Evolutionary conservation across 2,888 invertebrate species (phyloP).

Genomic region (Cremastinae sp.): DNA sequence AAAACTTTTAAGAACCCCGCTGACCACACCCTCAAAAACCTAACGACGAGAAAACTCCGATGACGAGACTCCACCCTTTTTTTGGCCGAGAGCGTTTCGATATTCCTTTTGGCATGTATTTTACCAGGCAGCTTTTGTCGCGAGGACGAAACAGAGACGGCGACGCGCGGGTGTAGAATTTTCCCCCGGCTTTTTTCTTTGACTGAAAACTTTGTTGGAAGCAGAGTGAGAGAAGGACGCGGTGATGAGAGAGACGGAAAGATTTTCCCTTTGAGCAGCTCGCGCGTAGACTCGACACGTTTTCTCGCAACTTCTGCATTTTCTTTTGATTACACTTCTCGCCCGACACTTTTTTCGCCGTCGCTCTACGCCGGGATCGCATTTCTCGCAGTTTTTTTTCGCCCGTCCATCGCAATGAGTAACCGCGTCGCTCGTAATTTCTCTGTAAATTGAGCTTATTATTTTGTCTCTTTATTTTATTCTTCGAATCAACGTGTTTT

Average conservation of each 20-base stretch:
- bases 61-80: not conserved
- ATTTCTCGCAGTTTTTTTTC: slow-evolving; percentile 5
- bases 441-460: slow-evolving; percentile 43
- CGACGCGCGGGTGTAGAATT: slow-evolving; percentile 23
- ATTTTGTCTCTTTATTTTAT: slow-evolving; percentile 16
- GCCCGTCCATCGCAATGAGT: slow-evolving; percentile 18
- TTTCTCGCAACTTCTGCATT: slow-evolving; percentile 42
- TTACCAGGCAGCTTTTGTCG: slow-evolving; percentile 10
- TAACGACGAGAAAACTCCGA: slow-evolving; percentile 4
- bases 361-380: slow-evolving; percentile 34
- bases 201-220: slow-evolving; percentile 20
- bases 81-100: slow-evolving; percentile 1
- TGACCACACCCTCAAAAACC: slow-evolving; percentile 32
- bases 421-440: no score
- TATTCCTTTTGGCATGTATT: not conserved
- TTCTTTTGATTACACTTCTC: slow-evolving; percentile 54
- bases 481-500: slow-evolving; percentile 4
- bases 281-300: slow-evolving; percentile 15
- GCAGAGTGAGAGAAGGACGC: slow-evolving; percentile 1
- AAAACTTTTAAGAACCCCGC: not conserved
- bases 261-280: slow-evolving; percentile 48
- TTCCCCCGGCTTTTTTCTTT: slow-evolving; percentile 39
- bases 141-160: slow-evolving; percentile 1
- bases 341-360: slow-evolving; percentile 29
- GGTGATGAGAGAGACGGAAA: not conserved